These are phyloP conservation scores for Phanerotoma sp. DNA, from an alignment of 2,888 invertebrate species.

Conservation along the genomic window DNA sequence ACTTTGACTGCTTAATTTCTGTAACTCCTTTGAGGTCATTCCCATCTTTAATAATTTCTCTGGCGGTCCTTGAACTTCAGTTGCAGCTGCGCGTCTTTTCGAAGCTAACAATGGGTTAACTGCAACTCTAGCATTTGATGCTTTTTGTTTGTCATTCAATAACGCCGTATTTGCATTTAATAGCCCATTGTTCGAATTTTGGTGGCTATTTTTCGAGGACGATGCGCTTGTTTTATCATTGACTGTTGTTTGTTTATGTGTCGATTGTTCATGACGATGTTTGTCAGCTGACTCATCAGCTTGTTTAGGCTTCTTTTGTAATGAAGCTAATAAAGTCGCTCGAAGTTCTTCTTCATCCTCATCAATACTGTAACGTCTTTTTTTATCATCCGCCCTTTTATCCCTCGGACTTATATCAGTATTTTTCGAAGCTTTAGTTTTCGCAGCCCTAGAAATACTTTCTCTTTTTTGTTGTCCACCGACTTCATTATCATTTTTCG, in stretches of 20 bases:
- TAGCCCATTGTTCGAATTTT: too few relatives aligned
- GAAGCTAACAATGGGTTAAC: too few relatives aligned
- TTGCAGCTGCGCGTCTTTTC: slow-evolving; percentile 32
- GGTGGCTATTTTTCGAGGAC: too few relatives aligned
- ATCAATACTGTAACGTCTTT: slow-evolving; percentile 46
- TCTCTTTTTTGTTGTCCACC: slow-evolving; percentile 2
- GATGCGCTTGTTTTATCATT: too few relatives aligned
- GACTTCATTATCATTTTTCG: too few relatives aligned
- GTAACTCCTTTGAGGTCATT: too few relatives aligned
- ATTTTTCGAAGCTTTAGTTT: not conserved
- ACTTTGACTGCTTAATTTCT: slow-evolving; percentile 35
- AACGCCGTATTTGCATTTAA: too few relatives aligned
- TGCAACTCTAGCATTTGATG: not conserved
- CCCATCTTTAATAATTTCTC: slow-evolving; percentile 43
- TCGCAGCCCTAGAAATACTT: not conserved
- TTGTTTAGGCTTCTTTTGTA: slow-evolving; percentile 40
- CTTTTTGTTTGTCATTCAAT: too few relatives aligned
- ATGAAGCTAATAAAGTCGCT: slow-evolving; percentile 48
- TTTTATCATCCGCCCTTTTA: slow-evolving; percentile 18
- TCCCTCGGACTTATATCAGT: not conserved
- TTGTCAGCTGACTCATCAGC: not conserved
- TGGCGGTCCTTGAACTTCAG: slow-evolving; percentile 26
- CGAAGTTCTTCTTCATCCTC: slow-evolving; percentile 54
- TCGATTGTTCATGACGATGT: too few relatives aligned
- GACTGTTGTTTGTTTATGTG: too few relatives aligned